Percentiles rank a stretch among this genome's conserved stretches.
Conservation (phyloP, 53 echinoderm and acorn worm species). For the Zoroaster sp. region DNA sequence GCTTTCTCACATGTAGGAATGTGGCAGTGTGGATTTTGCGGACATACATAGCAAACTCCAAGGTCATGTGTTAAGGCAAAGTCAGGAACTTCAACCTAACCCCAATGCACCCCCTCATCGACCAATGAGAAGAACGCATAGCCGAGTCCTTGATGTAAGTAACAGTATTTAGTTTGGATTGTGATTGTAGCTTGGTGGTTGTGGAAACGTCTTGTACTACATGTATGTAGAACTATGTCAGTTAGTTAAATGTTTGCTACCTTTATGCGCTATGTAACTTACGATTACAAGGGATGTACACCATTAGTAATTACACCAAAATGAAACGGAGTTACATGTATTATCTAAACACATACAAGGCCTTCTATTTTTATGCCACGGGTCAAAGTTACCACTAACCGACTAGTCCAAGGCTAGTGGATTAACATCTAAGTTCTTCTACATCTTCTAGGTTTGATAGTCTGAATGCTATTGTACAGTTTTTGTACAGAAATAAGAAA, state of each 20-base stretch:
- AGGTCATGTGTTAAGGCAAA: background rate
- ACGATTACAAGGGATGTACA: background rate
- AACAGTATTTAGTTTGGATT: background rate
- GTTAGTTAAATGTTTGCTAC: background rate
- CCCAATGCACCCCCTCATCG: background rate
- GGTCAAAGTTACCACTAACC: too few relatives aligned
- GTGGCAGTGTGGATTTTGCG: background rate
- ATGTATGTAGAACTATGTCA: background rate
- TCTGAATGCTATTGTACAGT: too few relatives aligned
- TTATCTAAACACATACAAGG: too few relatives aligned
- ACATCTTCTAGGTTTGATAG: too few relatives aligned
- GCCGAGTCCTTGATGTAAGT: slow-evolving; percentile 43
- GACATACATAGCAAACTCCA: slow-evolving; percentile 1
- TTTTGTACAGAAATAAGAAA: too few relatives aligned
- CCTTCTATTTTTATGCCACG: too few relatives aligned
- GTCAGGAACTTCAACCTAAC: background rate
- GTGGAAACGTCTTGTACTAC: background rate
- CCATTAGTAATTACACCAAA: too few relatives aligned
- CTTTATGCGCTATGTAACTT: background rate
- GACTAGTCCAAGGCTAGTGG: too few relatives aligned
- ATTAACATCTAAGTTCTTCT: too few relatives aligned
- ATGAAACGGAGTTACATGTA: too few relatives aligned
- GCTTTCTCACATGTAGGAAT: background rate
- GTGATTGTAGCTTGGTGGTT: background rate
- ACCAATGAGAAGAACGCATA: slow-evolving; percentile 4